Evolutionary conservation across 2,113 vertebrate genomes (phyloP).

Genomic region (Tricholaema leucomelas): DNA sequence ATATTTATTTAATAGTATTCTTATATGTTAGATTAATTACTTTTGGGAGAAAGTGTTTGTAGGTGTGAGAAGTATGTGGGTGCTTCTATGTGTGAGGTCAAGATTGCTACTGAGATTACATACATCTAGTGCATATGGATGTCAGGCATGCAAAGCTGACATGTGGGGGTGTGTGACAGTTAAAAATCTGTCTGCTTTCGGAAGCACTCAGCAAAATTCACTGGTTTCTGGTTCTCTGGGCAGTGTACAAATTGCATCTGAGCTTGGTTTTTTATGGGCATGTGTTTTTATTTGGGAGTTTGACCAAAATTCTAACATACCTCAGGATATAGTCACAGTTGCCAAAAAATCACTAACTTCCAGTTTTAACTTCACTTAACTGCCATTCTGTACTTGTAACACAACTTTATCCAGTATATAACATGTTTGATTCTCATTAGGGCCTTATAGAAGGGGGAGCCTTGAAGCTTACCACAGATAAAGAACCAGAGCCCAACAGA

Average conservation of each 20-base stretch:
- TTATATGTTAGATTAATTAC: not conserved
- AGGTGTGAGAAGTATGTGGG: conserved; percentile 66
- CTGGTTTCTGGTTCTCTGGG: conserved; percentile 36
- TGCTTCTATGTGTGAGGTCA: conserved; percentile 52
- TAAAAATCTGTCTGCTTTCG: conserved; percentile 47
- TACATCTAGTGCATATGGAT: conserved; percentile 21
- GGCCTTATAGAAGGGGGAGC: not conserved
- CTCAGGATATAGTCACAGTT: not conserved
- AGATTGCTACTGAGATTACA: conserved; percentile 55
- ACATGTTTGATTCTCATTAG: not conserved
- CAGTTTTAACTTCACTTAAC: not conserved
- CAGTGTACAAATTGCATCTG: not conserved
- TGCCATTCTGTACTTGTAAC: not conserved
- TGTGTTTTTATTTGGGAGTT: not conserved
- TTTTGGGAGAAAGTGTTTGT: conserved; percentile 54
- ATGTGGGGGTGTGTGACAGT: conserved; percentile 60
- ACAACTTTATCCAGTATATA: not conserved
- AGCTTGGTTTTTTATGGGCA: not conserved
- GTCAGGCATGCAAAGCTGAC: conserved; percentile 16
- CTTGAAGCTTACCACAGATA: not conserved
- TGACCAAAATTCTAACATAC: not conserved
- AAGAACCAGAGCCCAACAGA: not conserved
- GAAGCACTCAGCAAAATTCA: conserved; percentile 15
- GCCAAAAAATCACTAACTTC: not conserved
- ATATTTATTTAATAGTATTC: not conserved